Evolutionary conservation across 2,888 invertebrate genomes (phyloP).

Genomic region (Trachelus iudaicus): DNA sequence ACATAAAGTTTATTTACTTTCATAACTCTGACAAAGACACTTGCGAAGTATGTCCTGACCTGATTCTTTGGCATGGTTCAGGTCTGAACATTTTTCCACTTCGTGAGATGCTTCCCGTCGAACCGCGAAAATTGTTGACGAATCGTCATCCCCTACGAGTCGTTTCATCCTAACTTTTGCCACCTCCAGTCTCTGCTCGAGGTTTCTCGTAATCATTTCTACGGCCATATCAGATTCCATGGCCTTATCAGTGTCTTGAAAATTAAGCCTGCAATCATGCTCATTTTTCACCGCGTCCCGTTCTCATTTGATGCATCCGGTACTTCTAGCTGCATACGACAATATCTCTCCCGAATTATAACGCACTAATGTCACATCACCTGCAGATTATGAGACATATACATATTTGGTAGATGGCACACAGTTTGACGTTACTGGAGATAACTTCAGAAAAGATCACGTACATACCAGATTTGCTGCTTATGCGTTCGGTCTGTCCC

Average conservation of each 20-base stretch:
- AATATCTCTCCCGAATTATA: slow-evolving; percentile 15
- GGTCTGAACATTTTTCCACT: slow-evolving; percentile 25
- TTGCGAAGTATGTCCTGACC: slow-evolving; percentile 22
- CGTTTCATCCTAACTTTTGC: slow-evolving; percentile 23
- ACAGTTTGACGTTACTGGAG: too few species aligned
- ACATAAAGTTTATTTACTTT: slow-evolving; percentile 12
- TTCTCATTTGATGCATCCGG: slow-evolving; percentile 16
- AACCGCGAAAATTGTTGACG: slow-evolving; percentile 27
- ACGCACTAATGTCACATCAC: too few species aligned
- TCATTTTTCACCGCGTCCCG: background rate
- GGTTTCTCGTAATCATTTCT: slow-evolving; percentile 24
- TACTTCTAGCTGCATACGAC: slow-evolving; percentile 17
- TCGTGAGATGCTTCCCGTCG: slow-evolving; percentile 16
- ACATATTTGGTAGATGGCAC: too few species aligned
- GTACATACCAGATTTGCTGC: too few species aligned
- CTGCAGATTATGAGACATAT: too few species aligned
- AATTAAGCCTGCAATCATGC: slow-evolving; percentile 33
- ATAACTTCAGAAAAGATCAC: too few species aligned
- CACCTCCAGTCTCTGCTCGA: slow-evolving; percentile 14
- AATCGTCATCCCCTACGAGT: slow-evolving; percentile 33
- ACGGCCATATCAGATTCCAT: slow-evolving; percentile 36
- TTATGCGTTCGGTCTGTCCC: too few species aligned
- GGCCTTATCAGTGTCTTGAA: slow-evolving; percentile 29
- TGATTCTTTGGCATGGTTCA: slow-evolving; percentile 21
- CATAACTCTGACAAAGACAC: slow-evolving; percentile 10